Base-by-base conservation (phyloP, 2,113 vertebrate species). In the Falcunculus frontatus region DNA sequence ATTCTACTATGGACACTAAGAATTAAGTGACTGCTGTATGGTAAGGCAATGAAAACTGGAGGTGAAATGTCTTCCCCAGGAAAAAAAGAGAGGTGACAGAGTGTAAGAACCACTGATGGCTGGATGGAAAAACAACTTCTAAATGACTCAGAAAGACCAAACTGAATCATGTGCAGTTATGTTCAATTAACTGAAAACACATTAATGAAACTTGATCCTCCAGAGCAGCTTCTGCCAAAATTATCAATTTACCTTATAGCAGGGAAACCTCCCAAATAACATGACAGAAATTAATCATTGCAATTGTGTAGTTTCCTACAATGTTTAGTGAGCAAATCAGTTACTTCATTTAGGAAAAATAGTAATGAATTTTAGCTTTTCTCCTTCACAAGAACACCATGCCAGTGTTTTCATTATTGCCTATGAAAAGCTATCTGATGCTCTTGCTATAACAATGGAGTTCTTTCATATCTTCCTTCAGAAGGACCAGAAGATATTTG, bases 221-320 rank as follows among this genome's bases (percentile, higher is more conserved):
- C n/a, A 39, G 16, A 88, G n/a, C 13, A 9, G 75, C 46, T 79
- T 62, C 55, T 16, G 8, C 7, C 29, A 69, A 33, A 87, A 87
- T 32, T 16, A 73, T 9, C 33, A 42, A 22, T 55, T 67, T 5
- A 80, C 68, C 27, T 76, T 30, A 6, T 7, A 27, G 82, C 25
- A 41, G 69, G 27, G 46, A 93, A 88, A 27, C 14, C 18, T n/a
- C 41, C 23, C 49, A 46, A 50, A 50, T 22, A 65, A 56, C 39
- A 53, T 1, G 5, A 78, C 0, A 25, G 26, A 72, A 27, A 50
- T n/a, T 20, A 12, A 56, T 37, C 14, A 23, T 44, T 2, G 3
- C 32, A 79, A 44, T 67, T 72, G 47, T 9, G 10, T 39, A 75
- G 20, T 20, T 19, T 37, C 59, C 37, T 80, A 49, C 35, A 82